Conservation (phyloP, 2,888 invertebrate genomes). For the Deilephila elpenor region DNA sequence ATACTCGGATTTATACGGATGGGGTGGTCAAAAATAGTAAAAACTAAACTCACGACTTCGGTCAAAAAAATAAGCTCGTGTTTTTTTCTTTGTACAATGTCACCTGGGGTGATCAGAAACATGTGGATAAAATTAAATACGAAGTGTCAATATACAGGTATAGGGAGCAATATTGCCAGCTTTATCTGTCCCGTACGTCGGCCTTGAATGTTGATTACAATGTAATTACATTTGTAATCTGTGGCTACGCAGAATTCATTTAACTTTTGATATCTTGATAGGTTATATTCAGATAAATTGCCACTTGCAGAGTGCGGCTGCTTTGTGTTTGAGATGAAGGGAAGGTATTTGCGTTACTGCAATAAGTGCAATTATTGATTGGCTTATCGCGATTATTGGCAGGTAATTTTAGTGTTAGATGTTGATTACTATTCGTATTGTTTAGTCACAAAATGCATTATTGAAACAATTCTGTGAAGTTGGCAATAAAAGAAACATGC, state of each 20-base stretch:
- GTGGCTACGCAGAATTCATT: conserved; percentile 16
- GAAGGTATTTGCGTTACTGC: neutral
- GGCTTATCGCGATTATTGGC: neutral
- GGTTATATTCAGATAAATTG: conserved; percentile 18
- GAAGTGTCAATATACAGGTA: neutral
- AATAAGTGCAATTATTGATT: neutral
- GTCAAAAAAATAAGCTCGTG: too few species aligned
- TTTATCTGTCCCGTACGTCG: conserved; percentile 24
- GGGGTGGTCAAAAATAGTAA: too few species aligned
- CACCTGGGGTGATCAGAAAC: too few species aligned
- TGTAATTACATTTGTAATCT: conserved; percentile 22
- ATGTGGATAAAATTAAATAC: too few species aligned
- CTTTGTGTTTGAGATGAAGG: neutral
- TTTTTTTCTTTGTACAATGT: too few species aligned
- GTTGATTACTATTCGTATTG: too few species aligned
- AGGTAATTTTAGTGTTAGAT: neutral
- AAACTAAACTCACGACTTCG: too few species aligned
- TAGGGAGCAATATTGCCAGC: neutral
- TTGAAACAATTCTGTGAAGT: too few species aligned
- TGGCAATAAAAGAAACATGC: too few species aligned
- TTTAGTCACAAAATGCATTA: too few species aligned
- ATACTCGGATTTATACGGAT: too few species aligned
- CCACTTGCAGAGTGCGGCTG: neutral
- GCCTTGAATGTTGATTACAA: conserved; percentile 29
- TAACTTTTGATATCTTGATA: conserved; percentile 7